Base-by-base conservation (phyloP, 2,888 invertebrate genomes). In the Polyommatus iphigenia region DNA sequence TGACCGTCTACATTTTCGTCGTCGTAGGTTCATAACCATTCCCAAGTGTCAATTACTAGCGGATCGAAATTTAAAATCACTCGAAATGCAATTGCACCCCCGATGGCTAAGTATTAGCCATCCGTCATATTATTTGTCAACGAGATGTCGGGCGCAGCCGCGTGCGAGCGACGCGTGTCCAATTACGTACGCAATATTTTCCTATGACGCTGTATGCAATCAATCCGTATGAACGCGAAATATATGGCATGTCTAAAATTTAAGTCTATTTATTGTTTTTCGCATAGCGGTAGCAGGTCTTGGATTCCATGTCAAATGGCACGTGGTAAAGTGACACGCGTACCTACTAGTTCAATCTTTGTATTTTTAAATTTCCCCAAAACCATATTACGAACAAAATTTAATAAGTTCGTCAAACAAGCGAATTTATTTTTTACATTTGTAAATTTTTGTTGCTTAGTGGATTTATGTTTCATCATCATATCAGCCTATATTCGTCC, bases 121-220 rank as follows among this genome's bases (percentile, higher is more conserved):
- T 89, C 87, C 88, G 89, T 92, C 92, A 90, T 90, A 92, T 92
- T 91, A 91, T 92, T 91, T 90, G 91, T 92, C 91, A 91, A 82
- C 85, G 83, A 77, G 84, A 86, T 89, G 92, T 92, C 92, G 91
- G 83, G 84, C 85, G 84, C 92, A 92, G 88, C 86, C 89, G 86
- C 84, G 84, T 89, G 91, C 88, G 87, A 85, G 84, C 88, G 90
- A 89, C 90, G 88, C 88, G 86, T 88, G 88, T 91, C 92, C 92
- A 93, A 93, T 93, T 92, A 93, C 89, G 86, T 88, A 90, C 89
- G 91, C 91, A 90, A 93, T 93, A 92, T 93, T 93, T 93, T 92
- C 91, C 90, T 87, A 85, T 85, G 85, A 82, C 84, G 83, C 88
- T 86, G 41, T 41, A 8, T 46, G 89, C 91, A 92, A 92, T 92